Percentiles rank a stretch among this genome's conserved stretches.
Evolutionary conservation across 2,113 vertebrate species (phyloP).

Genomic region (Lepisosteus osseus): DNA sequence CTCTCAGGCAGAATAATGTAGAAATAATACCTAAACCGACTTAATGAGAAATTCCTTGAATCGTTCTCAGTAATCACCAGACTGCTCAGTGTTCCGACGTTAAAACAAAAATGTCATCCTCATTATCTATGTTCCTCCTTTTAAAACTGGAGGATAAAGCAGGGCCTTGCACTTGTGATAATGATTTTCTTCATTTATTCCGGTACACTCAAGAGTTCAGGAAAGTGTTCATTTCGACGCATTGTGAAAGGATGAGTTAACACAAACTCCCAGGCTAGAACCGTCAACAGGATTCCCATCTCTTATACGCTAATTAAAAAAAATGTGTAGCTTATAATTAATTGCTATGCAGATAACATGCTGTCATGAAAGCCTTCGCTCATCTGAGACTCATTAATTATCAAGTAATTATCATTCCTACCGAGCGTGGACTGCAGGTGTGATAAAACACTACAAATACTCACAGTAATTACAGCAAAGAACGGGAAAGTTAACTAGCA

Average conservation of each 20-base stretch:
- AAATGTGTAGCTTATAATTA: conserved; percentile 55
- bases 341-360: conserved; percentile 56
- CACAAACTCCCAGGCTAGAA: background rate
- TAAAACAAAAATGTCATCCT: too few relatives aligned
- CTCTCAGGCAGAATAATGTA: too few relatives aligned
- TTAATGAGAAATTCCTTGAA: too few relatives aligned
- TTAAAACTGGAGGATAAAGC: too few relatives aligned
- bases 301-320: conserved; percentile 58
- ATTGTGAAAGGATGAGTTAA: background rate
- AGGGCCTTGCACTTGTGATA: background rate
- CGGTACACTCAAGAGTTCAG: too few relatives aligned
- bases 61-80: too few relatives aligned
- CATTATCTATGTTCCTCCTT: too few relatives aligned
- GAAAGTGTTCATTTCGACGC: too few relatives aligned
- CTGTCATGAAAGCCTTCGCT: conserved; percentile 54
- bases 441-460: conserved; percentile 42
- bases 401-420: conserved; percentile 53
- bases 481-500: background rate
- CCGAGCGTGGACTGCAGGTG: conserved; percentile 54
- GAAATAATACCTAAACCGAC: too few relatives aligned
- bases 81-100: too few relatives aligned
- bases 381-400: conserved; percentile 60
- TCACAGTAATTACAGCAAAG: conserved; percentile 18
- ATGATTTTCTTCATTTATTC: background rate
- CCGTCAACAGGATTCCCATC: conserved; percentile 49